phyloP scores from a whole-genome alignment of 2,113 vertebrate species.

The Scomber scombrus region DNA sequence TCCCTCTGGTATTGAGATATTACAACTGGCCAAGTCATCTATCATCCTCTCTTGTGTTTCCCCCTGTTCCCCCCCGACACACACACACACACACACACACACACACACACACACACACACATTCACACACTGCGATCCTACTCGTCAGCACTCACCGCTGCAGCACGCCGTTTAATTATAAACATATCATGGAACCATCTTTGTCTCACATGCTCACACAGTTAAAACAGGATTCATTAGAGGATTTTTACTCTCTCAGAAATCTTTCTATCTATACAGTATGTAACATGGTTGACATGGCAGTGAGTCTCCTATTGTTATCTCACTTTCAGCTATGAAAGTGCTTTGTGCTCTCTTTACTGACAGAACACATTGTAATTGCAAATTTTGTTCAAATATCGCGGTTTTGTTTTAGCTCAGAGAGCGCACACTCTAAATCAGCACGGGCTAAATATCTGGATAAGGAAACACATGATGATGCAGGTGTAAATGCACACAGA shows the following conservation, averaged over 20 bases:
- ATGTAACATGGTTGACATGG: neutral
- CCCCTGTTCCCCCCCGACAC: neutral
- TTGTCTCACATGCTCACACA: neutral
- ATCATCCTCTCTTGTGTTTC: slow-evolving; percentile 85
- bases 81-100: slow-evolving; percentile 8
- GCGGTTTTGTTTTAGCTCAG: slow-evolving; percentile 6
- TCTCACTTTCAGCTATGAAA: neutral
- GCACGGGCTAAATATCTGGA: too few relatives aligned
- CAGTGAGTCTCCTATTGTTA: too few relatives aligned
- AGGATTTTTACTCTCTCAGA: neutral
- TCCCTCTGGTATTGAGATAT: slow-evolving; percentile 93
- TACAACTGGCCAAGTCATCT: slow-evolving; percentile 91
- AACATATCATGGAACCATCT: slow-evolving; percentile 67
- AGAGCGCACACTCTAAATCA: neutral
- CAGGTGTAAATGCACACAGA: neutral
- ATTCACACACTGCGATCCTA: slow-evolving; percentile 20
- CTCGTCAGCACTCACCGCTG: slow-evolving; percentile 65
- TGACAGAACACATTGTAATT: neutral
- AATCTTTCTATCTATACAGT: neutral
- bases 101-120: slow-evolving; percentile 14
- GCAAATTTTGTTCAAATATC: neutral
- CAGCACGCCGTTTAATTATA: slow-evolving; percentile 69
- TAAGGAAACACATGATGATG: too few relatives aligned
- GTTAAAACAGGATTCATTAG: neutral
- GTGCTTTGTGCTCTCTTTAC: neutral